Evolutionary conservation across 2,797 vertebrate genomes (phyloP).

Genomic region (Cyprinodon diabolis): DNA sequence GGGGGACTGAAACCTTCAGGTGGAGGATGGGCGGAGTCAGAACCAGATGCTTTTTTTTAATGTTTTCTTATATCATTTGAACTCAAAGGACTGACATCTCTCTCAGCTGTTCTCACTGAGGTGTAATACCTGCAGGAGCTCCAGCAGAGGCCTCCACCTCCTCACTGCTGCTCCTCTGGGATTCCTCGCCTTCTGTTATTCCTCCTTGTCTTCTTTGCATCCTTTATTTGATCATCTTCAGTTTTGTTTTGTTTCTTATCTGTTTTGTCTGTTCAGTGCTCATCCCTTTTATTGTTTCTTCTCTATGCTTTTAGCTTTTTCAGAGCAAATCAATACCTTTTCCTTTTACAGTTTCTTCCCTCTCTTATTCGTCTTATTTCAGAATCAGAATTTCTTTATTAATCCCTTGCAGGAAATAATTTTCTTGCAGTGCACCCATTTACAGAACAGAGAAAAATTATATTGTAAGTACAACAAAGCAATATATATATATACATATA

Average conservation of each 20-base stretch:
- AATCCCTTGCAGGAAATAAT: too few relatives aligned
- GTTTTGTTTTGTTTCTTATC: background rate
- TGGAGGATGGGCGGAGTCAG: background rate
- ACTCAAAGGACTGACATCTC: too few relatives aligned
- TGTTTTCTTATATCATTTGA: background rate
- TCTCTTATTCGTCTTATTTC: too few relatives aligned
- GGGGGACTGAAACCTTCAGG: background rate
- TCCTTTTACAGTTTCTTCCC: too few relatives aligned
- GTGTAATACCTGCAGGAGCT: conserved; percentile 78
- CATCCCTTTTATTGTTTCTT: background rate
- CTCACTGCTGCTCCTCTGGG: conserved; percentile 71
- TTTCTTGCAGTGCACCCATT: too few relatives aligned
- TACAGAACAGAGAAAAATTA: too few relatives aligned
- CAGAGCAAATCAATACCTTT: too few relatives aligned
- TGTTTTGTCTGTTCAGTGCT: background rate
- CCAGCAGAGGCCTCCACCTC: conserved; percentile 84
- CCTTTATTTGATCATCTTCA: too few relatives aligned
- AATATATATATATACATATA: too few relatives aligned
- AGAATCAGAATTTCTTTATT: too few relatives aligned
- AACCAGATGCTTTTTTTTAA: background rate
- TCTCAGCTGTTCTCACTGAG: conserved; percentile 6
- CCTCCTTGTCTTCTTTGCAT: conserved; percentile 21
- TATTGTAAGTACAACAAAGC: too few relatives aligned
- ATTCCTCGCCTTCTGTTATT: conserved; percentile 28
- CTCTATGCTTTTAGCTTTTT: background rate